Base-by-base conservation (phyloP, 92 coral and sea anemone species). In the Chrysogorgia sp. region DNA sequence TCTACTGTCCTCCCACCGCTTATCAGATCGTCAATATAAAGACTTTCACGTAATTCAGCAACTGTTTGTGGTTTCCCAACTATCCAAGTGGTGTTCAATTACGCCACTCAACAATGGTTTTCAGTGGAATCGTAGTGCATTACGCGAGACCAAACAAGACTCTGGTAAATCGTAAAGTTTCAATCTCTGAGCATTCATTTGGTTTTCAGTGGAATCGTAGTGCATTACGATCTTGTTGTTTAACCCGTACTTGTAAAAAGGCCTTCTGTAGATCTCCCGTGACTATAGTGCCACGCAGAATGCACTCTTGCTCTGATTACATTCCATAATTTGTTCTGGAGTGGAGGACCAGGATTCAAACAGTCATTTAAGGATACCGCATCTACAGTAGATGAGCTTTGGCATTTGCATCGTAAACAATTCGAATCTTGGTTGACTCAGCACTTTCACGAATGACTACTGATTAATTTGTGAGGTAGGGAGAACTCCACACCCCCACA, bases 71-170 rank as follows among this genome's bases (percentile, higher is more conserved):
- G 87, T 53, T 67, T 58, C 43, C 66, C 47, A 20, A 83, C 40
- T 77, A 57, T 30, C 87, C 76, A 56, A 7, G 37, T 40, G 67
- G 69, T 70, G 34, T 80, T 75, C 80, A 56, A 76, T 58, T 75
- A 53, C 82, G 88, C 47, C 63, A 81, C 66, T 72, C 81, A 13
- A 87, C 66, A 35, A 83, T 84, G 33, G 76, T 81, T 65, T 55
- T 58, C 20, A 81, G 69, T 22, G 81, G 81, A 62, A 86, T 76
- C 47, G 84, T 86, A 26, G 86, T 64, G 26, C 80, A 74, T 74
- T 50, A 84, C 37, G 81, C 81, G 24, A 80, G 80, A 40, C 88
- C 85, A 68, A 85, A 79, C 75, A 85, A 58, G 70, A 50, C 89
- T 34, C 85, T 40, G 47, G 89, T 81, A 55, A 85, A 85, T 21